Percentiles rank a stretch among this genome's conserved stretches.
Conservation (phyloP, 2,113 vertebrate species). For the Crotophaga sulcirostris region DNA sequence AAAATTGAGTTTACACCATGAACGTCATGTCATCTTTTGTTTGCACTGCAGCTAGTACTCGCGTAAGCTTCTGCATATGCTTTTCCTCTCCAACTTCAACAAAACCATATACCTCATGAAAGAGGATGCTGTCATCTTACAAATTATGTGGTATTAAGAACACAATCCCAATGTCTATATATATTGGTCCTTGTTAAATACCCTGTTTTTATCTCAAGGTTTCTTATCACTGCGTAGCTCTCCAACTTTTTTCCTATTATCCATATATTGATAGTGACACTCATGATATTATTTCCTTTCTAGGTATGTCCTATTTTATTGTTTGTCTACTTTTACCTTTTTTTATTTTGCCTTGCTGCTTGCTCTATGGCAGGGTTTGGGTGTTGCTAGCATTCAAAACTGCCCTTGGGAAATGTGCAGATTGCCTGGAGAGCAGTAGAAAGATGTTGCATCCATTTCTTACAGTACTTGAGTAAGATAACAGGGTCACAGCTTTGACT, state of each 20-base stretch:
- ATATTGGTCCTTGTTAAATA: neutral
- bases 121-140: neutral
- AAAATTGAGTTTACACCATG: neutral
- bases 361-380: neutral
- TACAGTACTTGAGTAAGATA: neutral
- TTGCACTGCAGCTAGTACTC: neutral
- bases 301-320: neutral
- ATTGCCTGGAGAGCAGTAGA: neutral
- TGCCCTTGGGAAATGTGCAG: neutral
- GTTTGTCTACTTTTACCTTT: neutral
- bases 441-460: neutral
- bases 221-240: neutral
- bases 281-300: neutral
- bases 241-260: neutral
- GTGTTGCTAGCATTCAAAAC: slow-evolving; percentile 10
- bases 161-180: neutral
- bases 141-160: neutral
- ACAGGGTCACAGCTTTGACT: neutral
- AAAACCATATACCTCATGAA: neutral
- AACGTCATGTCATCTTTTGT: neutral
- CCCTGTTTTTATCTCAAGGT: neutral
- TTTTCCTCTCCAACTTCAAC: neutral
- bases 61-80: neutral
- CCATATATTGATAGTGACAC: neutral
- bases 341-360: neutral